A percentile compares a stretch with the other conserved stretches of the same genome.
phyloP scores from a whole-genome alignment of 2,113 vertebrate genomes.

The Brienomyrus longianalis region DNA sequence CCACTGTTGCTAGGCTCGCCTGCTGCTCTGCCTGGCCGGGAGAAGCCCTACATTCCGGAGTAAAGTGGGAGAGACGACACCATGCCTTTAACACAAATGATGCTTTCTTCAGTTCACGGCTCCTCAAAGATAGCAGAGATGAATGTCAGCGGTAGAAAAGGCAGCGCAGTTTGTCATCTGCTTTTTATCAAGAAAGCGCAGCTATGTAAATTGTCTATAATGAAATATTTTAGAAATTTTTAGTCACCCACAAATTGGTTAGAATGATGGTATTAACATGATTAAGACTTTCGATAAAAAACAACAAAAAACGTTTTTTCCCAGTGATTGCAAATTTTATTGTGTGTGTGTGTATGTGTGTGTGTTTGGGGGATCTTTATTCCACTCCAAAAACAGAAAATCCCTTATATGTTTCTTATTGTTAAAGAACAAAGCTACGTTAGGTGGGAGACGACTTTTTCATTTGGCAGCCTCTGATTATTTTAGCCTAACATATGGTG shows the following conservation, averaged over 20 bases:
- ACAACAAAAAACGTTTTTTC: not conserved
- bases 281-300: not conserved
- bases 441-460: not conserved
- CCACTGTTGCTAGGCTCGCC: slow-evolving; percentile 27
- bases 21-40: slow-evolving; percentile 24
- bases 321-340: not conserved
- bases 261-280: not conserved
- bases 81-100: not conserved
- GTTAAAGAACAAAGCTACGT: not conserved
- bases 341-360: not conserved
- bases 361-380: not conserved
- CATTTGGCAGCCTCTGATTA: not conserved
- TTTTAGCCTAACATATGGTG: not conserved
- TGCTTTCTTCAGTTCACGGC: not conserved
- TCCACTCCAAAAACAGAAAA: not conserved
- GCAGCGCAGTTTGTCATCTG: not conserved
- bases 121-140: not conserved
- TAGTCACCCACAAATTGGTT: not conserved
- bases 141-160: not conserved
- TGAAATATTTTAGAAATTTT: not conserved
- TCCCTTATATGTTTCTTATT: not conserved
- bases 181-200: not conserved
- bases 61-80: not conserved
- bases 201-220: not conserved
- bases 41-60: slow-evolving; percentile 18